Evolutionary conservation across 2,113 vertebrate genomes (phyloP), one percentile per base, ranked within the genome.

Genomic region (Pelvicachromis taeniatus): DNA sequence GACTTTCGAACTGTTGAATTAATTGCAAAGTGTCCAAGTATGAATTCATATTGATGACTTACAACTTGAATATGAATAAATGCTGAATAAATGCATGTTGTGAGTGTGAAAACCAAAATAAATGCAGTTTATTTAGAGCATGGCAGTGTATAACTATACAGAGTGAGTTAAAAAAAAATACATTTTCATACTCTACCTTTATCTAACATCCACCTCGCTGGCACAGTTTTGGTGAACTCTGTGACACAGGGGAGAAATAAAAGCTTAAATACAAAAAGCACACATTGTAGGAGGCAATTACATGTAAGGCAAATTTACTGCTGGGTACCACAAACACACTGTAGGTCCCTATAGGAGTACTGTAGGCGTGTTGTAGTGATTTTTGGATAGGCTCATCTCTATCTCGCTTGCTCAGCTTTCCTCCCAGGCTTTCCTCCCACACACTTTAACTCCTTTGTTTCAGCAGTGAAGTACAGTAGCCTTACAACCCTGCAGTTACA

Each of bases 341-440:
- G 83, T 29, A n/a, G 68, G 50, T 55, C 85, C 80, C 81, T 83
- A 16, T 33, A 83, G 90, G 79, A 68, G 40, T 26, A 11, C 7
- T 65, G 87, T 87, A 84, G 93, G 86, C 70, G 75, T 88, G 84
- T 61, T 85, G 14, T 80, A 89, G 88, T 80, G 92, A 88, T 89
- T 87, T 91, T 89, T 86, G 77, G 85, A 92, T 12, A 4, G 53
- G 53, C 81, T 87, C 82, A 86, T 89, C 86, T 84, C 23, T 35
- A 81, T 61, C 12, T 61, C 79, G 63, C 84, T 73, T 73, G 23
- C 89, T 85, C 85, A 33, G 68, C 48, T 55, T 54, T 86, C 79
- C 75, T 77, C 75, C 50, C 75, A 77, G 50, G 75, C 48, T 87
- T 88, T 83, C 88, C 87, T 89, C 94, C 92, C 86, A 92, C 94